Evolutionary conservation across 2,888 invertebrate genomes (phyloP), one percentile per base, ranked within the genome.

Genomic region (Netelia fuscicornis): DNA sequence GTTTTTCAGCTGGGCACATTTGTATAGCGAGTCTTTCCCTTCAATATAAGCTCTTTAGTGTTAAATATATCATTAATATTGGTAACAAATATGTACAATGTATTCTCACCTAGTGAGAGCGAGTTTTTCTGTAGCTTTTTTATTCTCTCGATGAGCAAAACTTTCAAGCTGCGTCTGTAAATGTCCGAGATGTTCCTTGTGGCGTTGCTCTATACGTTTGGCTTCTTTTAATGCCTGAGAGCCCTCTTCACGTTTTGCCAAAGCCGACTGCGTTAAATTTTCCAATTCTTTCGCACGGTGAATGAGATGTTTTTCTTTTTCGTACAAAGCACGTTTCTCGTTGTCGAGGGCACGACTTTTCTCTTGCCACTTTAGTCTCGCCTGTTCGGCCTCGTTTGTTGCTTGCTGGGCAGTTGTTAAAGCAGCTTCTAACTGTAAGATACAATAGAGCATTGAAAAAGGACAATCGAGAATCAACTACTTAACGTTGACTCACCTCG

Each of bases 281-380:
- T 93, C 92, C 20, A 93, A 87, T 84, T 93, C 92, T 86, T 91
- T 92, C 9, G 93, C 93, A 54, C 90, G 90, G 30, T 88, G 64
- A 52, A 91, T 80, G 2, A 93, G 88, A 23, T 87, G 84, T 79
- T 88, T 89, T 89, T 93, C 93, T 70, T 91, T 92, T 23, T 90
- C 90, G 54, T 88, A 83, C 17, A 93, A 81, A 17, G 77, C 44
- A 71, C 88, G 89, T 23, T 88, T 86, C 54, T 91, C 90, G 5
- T 65, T 67, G 78, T 92, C 90, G 25, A 93, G 77, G 72, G 90
- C 88, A 44, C 88, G 86, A 2, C 89, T 82, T 84, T 90, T 91
- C 62, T 93, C 90, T 82, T 91, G 89, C 93, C 93, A 93, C 72
- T 88, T 91, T 25, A 90, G 78, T 84, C 87, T 91, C 84, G 93